Conservation (phyloP, 1,140 invertebrate species). For the Pseudomyrmex dendroicus region DNA sequence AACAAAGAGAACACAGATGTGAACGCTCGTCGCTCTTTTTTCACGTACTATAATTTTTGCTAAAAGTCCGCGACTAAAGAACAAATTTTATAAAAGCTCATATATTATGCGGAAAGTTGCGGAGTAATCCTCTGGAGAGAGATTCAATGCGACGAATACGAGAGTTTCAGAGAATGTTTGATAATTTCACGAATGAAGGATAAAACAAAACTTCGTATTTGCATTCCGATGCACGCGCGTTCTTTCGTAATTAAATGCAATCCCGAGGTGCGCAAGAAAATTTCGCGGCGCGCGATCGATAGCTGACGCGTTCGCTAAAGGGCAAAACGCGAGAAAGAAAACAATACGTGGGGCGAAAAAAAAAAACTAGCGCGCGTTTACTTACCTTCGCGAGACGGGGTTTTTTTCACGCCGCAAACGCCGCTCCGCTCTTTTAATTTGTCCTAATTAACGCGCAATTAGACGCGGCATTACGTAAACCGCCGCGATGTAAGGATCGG, state of each 20-base stretch:
- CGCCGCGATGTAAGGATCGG: not conserved
- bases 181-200: conserved; percentile 26
- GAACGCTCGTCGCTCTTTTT: not conserved
- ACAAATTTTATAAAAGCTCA: not conserved
- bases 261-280: not conserved
- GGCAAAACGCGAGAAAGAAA: not conserved
- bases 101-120: conserved; percentile 25
- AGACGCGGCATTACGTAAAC: conserved; percentile 4
- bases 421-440: conserved; percentile 35
- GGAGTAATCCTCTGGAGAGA: not conserved
- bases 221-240: conserved; percentile 7
- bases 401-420: not conserved
- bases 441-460: conserved; percentile 47
- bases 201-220: not conserved
- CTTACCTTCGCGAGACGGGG: not conserved
- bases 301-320: not conserved
- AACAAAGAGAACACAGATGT: not conserved
- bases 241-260: conserved; percentile 41
- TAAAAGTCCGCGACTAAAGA: not conserved
- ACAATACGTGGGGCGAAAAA: not conserved
- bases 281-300: not conserved
- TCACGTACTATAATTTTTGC: not conserved
- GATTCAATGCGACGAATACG: conserved; percentile 27
- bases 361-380: not conserved
- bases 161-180: conserved; percentile 18